phyloP scores from a whole-genome alignment of 2,888 invertebrate species.

The Polyommatus iphigenia region DNA sequence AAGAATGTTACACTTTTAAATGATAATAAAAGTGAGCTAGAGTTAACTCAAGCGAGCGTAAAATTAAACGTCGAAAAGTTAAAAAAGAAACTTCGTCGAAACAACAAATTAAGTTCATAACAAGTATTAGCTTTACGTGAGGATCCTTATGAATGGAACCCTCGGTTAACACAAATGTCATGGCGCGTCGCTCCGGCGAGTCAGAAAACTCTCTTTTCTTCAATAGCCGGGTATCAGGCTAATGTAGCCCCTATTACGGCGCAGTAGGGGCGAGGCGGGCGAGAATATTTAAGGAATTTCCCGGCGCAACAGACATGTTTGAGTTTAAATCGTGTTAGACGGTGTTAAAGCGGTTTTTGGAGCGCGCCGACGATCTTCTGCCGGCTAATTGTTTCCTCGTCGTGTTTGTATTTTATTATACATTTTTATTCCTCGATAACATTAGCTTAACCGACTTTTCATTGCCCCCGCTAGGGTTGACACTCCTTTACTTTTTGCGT shows the following conservation, averaged over 20 bases:
- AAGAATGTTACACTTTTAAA: background rate
- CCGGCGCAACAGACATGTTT: constrained; percentile 51
- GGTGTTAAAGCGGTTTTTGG: constrained; percentile 45
- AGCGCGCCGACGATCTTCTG: constrained; percentile 64
- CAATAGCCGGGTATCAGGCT: constrained; percentile 57
- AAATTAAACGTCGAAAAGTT: background rate
- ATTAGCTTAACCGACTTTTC: constrained; percentile 81
- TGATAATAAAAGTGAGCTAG: background rate
- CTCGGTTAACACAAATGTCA: constrained; percentile 79
- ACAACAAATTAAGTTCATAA: constrained; percentile 62
- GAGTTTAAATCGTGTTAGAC: constrained; percentile 52
- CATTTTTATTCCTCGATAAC: constrained; percentile 81
- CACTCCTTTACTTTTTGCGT: constrained; percentile 45
- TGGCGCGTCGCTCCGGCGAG: constrained; percentile 66
- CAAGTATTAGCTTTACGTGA: constrained; percentile 59
- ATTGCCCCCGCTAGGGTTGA: constrained; percentile 76
- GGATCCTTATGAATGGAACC: constrained; percentile 71
- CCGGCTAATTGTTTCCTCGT: constrained; percentile 79
- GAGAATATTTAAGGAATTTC: constrained; percentile 75
- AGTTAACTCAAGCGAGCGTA: background rate
- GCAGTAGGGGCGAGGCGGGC: constrained; percentile 49
- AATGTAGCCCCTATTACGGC: constrained; percentile 50
- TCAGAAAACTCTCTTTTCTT: constrained; percentile 80
- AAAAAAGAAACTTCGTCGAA: constrained; percentile 41
- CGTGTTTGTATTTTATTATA: constrained; percentile 81